Evolutionary conservation across 2,888 invertebrate genomes (phyloP), one percentile per base, ranked within the genome.

Genomic region (Crepidodera aurea): DNA sequence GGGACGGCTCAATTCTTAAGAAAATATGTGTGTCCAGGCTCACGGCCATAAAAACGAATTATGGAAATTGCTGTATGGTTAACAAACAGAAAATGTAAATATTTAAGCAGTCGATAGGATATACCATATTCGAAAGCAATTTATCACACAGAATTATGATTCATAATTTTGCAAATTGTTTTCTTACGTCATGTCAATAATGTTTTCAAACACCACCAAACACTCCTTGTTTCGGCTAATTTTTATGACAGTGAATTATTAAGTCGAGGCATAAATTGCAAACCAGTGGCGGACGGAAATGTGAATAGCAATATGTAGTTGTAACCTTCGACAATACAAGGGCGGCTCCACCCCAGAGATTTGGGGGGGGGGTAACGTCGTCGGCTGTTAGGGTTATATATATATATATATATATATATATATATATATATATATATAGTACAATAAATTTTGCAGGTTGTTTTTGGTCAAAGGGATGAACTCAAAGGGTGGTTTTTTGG

Each of bases 161-260:
- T 68, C 68, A 65, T 69, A 69, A 68, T 71, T 69, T 69, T 60
- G 66, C 66, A 67, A 69, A 67, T 71, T 69, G 69, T 67, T 65
- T 66, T 64, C 64, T 50, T 63, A 51, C 60, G 12, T 29, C 42
- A 29, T 40, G 44, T 44, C 54, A 29, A 44, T 54, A 54, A 40
- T 32, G 54, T 32, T n/a, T 8, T 32, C 44, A 54, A 42, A 54
- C 44, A 44, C 2, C 18, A 29, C n/a, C n/a, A n/a, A n/a, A n/a
- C 54, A 40, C 40, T 53, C 53, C 53, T 27, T 32, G 42, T 54
- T 54, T 7, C 16, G 32, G 19, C 40, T 18, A 54, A 27, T 54
- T 54, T 54, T 54, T 10, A 29, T 12, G 22, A 27, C 27, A 27
- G 15, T 25, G 27, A 53, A 22, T 4, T 37, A 39, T 34, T 34